Evolutionary conservation across 2,888 invertebrate species (phyloP).

Genomic region (Oasisia sp.): DNA sequence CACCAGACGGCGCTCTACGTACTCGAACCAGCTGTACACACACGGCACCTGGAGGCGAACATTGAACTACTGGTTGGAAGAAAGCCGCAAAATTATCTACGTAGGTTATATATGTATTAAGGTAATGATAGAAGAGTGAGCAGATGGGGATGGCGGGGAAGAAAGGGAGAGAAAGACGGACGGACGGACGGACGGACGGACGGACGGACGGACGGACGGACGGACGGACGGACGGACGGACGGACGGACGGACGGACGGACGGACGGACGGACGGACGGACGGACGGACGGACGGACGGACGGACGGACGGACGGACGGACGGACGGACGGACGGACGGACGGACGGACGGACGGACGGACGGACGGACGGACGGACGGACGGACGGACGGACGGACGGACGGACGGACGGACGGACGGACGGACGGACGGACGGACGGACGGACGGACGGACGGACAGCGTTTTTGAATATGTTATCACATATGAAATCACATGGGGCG

Average conservation of each 20-base stretch:
- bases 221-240: constrained; percentile 31
- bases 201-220: constrained; percentile 31
- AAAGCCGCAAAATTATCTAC: not conserved
- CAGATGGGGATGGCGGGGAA: no score
- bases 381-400: no score
- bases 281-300: constrained; percentile 31
- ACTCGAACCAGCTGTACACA: not conserved
- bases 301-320: constrained; percentile 28
- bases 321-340: constrained; percentile 21
- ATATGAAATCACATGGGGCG: no score
- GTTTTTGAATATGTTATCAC: no score
- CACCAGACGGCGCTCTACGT: not conserved
- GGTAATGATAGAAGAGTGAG: no score
- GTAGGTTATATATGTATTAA: not conserved
- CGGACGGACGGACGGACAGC: no score
- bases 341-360: constrained; percentile 21
- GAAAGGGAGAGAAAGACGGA: no score
- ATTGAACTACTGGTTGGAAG: not conserved
- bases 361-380: not conserved
- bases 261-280: constrained; percentile 31
- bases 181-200: constrained; percentile 28
- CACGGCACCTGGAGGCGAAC: not conserved
- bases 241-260: constrained; percentile 31
- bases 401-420: not conserved
- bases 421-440: no score